These are phyloP conservation scores for Cyrtorhinus lividipennis DNA, from an alignment of 1,140 invertebrate species.

Conservation along the genomic window DNA sequence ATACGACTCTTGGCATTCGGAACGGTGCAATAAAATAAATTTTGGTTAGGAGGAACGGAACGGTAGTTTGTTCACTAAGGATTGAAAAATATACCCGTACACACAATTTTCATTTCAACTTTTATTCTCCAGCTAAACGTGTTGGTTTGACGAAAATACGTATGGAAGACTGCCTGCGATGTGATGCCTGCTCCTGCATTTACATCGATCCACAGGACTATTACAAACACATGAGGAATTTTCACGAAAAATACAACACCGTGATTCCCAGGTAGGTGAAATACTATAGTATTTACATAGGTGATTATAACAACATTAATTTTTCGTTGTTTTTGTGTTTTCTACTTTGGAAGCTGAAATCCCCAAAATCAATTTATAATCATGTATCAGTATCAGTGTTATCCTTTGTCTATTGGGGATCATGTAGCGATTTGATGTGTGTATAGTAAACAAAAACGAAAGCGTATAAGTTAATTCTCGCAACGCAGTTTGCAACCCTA, in stretches of 20 bases:
- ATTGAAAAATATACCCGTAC: too few species aligned
- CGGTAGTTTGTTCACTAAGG: too few species aligned
- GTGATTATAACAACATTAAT: not conserved
- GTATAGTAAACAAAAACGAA: too few species aligned
- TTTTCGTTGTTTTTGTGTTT: not conserved
- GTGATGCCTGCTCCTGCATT: conserved; percentile 29
- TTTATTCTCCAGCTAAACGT: conserved; percentile 23
- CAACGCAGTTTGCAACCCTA: too few species aligned
- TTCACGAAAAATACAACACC: conserved; percentile 24
- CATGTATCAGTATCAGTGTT: not conserved
- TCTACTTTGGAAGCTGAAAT: too few species aligned
- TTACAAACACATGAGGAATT: conserved; percentile 29
- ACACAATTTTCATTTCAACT: too few species aligned
- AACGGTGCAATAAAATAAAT: too few species aligned
- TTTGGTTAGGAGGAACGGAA: too few species aligned
- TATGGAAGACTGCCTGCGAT: conserved; percentile 28
- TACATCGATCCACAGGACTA: conserved; percentile 28
- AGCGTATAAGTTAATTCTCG: too few species aligned
- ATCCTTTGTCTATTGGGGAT: not conserved
- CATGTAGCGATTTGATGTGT: too few species aligned
- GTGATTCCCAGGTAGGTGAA: conserved; percentile 20
- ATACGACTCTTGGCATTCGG: too few species aligned
- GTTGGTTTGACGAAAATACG: conserved; percentile 27
- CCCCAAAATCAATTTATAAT: conserved; percentile 7
- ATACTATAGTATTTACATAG: too few species aligned